Evolutionary conservation across 2,113 vertebrate genomes (phyloP).

Genomic region (Cephalopterus ornatus): DNA sequence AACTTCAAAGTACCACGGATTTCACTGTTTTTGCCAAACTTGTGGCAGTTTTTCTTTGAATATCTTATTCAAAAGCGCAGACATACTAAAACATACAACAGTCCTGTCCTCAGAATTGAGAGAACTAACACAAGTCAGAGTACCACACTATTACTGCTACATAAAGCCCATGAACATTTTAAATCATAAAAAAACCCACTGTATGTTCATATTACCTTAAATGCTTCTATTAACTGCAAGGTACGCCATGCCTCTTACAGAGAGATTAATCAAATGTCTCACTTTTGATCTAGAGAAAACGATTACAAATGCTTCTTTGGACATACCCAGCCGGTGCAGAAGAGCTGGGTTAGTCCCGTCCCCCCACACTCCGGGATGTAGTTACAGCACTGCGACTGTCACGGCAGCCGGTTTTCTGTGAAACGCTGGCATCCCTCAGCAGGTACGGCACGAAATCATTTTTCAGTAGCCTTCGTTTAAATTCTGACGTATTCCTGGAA

Average conservation of each 20-base stretch:
- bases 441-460: accelerated
- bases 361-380: accelerated
- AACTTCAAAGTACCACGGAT: not conserved
- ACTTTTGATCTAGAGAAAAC: not conserved
- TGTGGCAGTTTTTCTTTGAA: not conserved
- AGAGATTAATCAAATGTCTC: not conserved
- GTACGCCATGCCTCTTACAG: not conserved
- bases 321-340: accelerated
- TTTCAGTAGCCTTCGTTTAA: not conserved
- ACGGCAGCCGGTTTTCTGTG: accelerated
- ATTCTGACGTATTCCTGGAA: not conserved
- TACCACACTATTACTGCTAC: not conserved
- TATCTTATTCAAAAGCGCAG: not conserved
- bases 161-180: not conserved
- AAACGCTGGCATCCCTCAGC: not conserved
- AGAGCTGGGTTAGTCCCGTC: not conserved
- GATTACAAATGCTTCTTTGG: accelerated
- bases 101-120: not conserved
- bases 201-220: not conserved
- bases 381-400: too few species aligned
- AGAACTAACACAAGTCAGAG: not conserved
- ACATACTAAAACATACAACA: not conserved
- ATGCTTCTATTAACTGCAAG: not conserved
- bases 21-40: not conserved
- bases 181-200: not conserved